Conservation (phyloP, 2,888 invertebrate species). For the Drosophila seclusa region DNA sequence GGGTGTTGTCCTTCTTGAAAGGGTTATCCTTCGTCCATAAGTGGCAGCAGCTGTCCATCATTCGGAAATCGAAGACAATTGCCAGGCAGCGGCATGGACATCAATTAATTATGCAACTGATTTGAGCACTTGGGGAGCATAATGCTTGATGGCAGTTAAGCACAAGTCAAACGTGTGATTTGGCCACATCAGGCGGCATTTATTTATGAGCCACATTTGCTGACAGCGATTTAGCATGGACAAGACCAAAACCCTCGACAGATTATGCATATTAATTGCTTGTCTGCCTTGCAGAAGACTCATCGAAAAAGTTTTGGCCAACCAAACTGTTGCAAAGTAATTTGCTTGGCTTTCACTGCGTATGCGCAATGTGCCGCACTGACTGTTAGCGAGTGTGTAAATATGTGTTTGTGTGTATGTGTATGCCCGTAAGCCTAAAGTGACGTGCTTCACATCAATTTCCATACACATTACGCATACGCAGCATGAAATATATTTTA, state of each 20-base stretch:
- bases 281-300: constrained; percentile 26
- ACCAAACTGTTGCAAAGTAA: constrained; percentile 27
- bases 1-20: constrained; percentile 23
- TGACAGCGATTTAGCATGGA: constrained; percentile 65
- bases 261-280: constrained; percentile 77
- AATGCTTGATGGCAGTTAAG: constrained; percentile 52
- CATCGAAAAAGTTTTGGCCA: constrained; percentile 14
- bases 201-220: constrained; percentile 68
- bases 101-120: constrained; percentile 69
- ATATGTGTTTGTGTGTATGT: too few species aligned
- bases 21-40: background rate
- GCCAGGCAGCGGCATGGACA: constrained; percentile 20
- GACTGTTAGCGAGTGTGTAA: constrained; percentile 2
- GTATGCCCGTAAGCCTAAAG: constrained; percentile 12
- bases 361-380: constrained; percentile 52
- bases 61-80: constrained; percentile 58
- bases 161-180: constrained; percentile 59
- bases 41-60: constrained; percentile 5
- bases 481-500: constrained; percentile 26
- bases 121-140: constrained; percentile 27
- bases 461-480: constrained; percentile 48
- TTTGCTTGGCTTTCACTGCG: constrained; percentile 32
- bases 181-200: constrained; percentile 45
- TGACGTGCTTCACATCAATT: constrained; percentile 36
- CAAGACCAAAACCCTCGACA: constrained; percentile 54